These are phyloP conservation scores for Centroberyx gerrardi DNA, from an alignment of 2,797 vertebrate species.

Conservation along the genomic window DNA sequence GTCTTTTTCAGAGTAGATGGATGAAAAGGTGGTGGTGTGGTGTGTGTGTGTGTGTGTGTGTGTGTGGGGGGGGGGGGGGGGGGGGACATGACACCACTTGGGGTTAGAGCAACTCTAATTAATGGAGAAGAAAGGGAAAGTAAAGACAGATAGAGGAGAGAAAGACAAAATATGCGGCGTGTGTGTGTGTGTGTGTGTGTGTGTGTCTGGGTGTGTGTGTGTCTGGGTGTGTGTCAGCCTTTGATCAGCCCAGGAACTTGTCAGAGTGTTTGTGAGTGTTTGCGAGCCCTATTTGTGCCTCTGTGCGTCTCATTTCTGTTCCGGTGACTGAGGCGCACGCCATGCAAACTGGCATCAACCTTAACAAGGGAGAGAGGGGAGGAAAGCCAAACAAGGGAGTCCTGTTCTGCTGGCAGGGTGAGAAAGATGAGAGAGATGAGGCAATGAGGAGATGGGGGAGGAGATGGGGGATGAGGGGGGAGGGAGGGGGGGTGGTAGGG, in stretches of 20 bases:
- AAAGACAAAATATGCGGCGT: constrained; percentile 25
- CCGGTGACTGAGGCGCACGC: constrained; percentile 42
- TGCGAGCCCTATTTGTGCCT: constrained; percentile 37
- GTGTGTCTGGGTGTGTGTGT: not conserved
- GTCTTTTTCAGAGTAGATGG: constrained; percentile 69
- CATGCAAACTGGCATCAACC: constrained; percentile 28
- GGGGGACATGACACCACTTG: constrained; percentile 5
- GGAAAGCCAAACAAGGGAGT: constrained; percentile 41
- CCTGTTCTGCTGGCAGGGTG: constrained; percentile 51
- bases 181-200: not conserved
- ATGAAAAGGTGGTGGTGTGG: constrained; percentile 42
- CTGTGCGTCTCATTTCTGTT: constrained; percentile 50
- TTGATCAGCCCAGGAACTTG: constrained; percentile 62
- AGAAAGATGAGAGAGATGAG: constrained; percentile 34
- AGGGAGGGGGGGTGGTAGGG: constrained; percentile 1
- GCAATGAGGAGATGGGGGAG: constrained; percentile 20
- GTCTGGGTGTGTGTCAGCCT: constrained; percentile 17
- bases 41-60: no score
- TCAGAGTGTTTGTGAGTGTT: constrained; percentile 45
- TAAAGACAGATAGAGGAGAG: constrained; percentile 49
- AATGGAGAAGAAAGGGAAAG: constrained; percentile 61
- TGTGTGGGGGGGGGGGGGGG: not conserved
- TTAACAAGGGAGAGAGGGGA: constrained; percentile 42
- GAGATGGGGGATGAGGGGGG: not conserved
- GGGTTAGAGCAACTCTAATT: constrained; percentile 61